A percentile compares a stretch with the other conserved stretches of the same genome.
Evolutionary conservation across 2,797 vertebrate genomes (phyloP).

Genomic region (Hybognathus amarus): DNA sequence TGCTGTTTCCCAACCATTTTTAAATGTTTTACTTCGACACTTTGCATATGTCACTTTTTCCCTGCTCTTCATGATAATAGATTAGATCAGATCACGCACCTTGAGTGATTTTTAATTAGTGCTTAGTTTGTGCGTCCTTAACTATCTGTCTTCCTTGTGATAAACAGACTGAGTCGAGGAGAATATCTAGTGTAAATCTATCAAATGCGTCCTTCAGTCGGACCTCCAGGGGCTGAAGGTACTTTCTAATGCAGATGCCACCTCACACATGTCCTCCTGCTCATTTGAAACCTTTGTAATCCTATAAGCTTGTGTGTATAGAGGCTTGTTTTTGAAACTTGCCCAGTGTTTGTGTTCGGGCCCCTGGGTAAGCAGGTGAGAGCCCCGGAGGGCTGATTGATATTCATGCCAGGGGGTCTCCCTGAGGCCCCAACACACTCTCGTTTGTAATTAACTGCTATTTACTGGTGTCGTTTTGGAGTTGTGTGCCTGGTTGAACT

Average conservation of each 20-base stretch:
- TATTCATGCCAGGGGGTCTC: constrained; percentile 76
- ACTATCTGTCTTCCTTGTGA: constrained; percentile 4
- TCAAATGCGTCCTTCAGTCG: constrained; percentile 27
- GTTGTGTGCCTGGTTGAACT: constrained; percentile 55
- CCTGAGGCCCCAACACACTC: constrained; percentile 79
- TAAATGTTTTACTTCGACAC: background rate
- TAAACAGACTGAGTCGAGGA: background rate
- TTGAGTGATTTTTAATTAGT: constrained; percentile 3
- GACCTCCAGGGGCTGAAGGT: constrained; percentile 18
- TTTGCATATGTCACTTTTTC: background rate
- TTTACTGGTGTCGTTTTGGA: constrained; percentile 79
- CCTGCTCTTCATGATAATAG: constrained; percentile 12
- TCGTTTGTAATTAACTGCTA: constrained; percentile 89
- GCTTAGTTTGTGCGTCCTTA: constrained; percentile 5
- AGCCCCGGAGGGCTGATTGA: constrained; percentile 72
- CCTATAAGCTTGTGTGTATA: constrained; percentile 87
- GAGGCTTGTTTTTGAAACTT: constrained; percentile 84
- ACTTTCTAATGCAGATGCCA: constrained; percentile 27
- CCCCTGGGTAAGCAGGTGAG: constrained; percentile 83
- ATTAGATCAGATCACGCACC: constrained; percentile 2
- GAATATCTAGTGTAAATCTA: constrained; percentile 12
- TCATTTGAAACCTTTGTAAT: constrained; percentile 84
- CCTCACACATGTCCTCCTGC: constrained; percentile 11
- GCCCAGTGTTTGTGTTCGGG: constrained; percentile 57
- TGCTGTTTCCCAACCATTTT: background rate